phyloP scores from a whole-genome alignment of 2,113 vertebrate genomes.

The Saccopteryx leptura region DNA sequence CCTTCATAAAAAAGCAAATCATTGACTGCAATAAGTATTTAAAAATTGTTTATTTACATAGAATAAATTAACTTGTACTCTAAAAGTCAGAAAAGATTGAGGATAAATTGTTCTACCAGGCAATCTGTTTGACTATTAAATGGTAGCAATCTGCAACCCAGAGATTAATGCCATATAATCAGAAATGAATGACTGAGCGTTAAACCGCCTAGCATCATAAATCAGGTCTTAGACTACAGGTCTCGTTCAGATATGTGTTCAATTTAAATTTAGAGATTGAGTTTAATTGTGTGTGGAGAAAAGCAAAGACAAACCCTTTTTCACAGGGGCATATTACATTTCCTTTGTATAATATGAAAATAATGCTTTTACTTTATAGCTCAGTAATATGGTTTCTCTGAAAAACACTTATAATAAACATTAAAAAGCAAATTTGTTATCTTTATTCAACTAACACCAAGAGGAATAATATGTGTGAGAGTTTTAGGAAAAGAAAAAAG shows the following conservation, averaged over 20 bases:
- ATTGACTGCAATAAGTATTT: not conserved
- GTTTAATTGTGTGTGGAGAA: constrained; percentile 62
- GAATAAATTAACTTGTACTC: constrained; percentile 25
- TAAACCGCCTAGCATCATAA: not conserved
- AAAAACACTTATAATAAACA: not conserved
- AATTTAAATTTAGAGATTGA: constrained; percentile 57
- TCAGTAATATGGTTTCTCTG: not conserved
- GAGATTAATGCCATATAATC: constrained; percentile 37
- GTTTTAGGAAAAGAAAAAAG: not conserved
- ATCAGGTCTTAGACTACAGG: constrained; percentile 19
- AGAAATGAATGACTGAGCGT: not conserved
- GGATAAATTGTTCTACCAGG: not conserved
- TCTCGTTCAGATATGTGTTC: constrained; percentile 59
- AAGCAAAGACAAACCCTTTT: constrained; percentile 59
- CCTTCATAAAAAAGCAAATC: not conserved
- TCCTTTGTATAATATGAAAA: constrained; percentile 8
- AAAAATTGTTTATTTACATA: constrained; percentile 41
- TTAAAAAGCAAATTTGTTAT: constrained; percentile 15
- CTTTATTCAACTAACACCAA: constrained; percentile 10
- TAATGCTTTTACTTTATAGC: not conserved
- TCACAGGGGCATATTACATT: not conserved
- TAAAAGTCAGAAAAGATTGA: not conserved
- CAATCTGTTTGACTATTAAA: constrained; percentile 51
- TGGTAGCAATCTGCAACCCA: not conserved
- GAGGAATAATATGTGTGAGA: not conserved